A percentile compares a stretch with the other conserved stretches of the same genome.
Evolutionary conservation across 2,113 vertebrate species (phyloP).

Genomic region (Kryptolebias marmoratus): DNA sequence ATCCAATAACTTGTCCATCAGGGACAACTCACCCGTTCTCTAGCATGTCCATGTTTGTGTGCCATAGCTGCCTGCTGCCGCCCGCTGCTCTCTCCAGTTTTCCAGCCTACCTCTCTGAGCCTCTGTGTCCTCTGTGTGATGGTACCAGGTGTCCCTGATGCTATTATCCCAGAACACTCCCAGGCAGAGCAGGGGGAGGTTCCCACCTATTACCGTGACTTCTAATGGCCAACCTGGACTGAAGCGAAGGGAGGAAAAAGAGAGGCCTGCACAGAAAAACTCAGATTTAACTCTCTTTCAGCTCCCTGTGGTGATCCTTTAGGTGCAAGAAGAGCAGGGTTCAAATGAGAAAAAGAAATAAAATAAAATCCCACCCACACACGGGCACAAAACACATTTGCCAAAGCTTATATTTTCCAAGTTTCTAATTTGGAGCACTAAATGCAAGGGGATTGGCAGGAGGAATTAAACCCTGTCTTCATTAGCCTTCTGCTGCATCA

Average conservation of each 20-base stretch:
- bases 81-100: constrained; percentile 46
- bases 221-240: constrained; percentile 69
- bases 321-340: constrained; percentile 5
- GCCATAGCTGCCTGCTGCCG: constrained; percentile 63
- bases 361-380: background rate
- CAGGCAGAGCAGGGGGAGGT: constrained; percentile 71
- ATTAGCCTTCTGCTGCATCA: constrained; percentile 67
- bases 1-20: constrained; percentile 34
- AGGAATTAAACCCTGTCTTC: constrained; percentile 68
- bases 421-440: constrained; percentile 35
- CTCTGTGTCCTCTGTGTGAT: constrained; percentile 69
- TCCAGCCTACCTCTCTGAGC: constrained; percentile 56
- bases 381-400: constrained; percentile 25
- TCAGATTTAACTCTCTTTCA: constrained; percentile 10
- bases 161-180: constrained; percentile 78
- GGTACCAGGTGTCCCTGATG: constrained; percentile 75
- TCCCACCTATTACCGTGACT: constrained; percentile 72
- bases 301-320: constrained; percentile 23
- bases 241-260: constrained; percentile 23
- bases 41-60: constrained; percentile 67
- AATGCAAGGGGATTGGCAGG: constrained; percentile 66
- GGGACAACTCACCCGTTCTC: constrained; percentile 73
- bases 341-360: constrained; percentile 10
- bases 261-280: constrained; percentile 34
- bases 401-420: constrained; percentile 30